These are phyloP conservation scores for Dufourea novaeangliae DNA, from an alignment of 1,140 invertebrate species.

Conservation along the genomic window DNA sequence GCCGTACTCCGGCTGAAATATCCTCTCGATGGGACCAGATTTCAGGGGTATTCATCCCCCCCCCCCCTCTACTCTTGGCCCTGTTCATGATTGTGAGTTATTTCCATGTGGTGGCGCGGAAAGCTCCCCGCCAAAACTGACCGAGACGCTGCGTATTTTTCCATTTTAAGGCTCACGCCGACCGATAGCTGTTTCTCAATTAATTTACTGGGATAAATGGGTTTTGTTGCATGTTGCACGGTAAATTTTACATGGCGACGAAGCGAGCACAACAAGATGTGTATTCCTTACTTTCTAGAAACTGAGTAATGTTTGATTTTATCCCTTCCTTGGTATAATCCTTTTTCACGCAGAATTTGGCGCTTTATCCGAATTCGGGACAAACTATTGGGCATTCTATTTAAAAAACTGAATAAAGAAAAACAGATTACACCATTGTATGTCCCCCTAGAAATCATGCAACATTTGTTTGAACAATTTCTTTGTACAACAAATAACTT, in stretches of 20 bases:
- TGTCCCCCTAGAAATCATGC: too few species aligned
- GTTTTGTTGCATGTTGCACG: neutral
- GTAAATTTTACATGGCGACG: neutral
- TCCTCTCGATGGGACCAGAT: slow-evolving; percentile 49
- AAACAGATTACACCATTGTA: too few species aligned
- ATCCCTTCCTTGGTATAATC: too few species aligned
- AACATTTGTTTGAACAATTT: too few species aligned
- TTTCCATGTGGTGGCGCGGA: slow-evolving; percentile 55
- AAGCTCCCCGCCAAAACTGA: slow-evolving; percentile 62
- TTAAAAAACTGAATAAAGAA: too few species aligned
- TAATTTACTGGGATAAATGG: slow-evolving; percentile 38
- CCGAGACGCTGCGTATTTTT: slow-evolving; percentile 66
- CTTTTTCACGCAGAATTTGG: too few species aligned
- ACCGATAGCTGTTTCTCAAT: slow-evolving; percentile 69
- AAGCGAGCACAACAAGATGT: neutral
- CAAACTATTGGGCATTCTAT: too few species aligned
- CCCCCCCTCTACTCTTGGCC: neutral
- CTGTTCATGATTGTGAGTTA: slow-evolving; percentile 64
- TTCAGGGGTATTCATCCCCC: slow-evolving; percentile 41
- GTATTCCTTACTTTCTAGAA: neutral
- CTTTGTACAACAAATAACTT: too few species aligned
- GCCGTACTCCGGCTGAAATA: slow-evolving; percentile 45
- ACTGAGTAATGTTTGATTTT: too few species aligned
- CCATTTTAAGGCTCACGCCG: slow-evolving; percentile 62
- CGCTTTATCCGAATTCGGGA: too few species aligned